Evolutionary conservation across 2,797 vertebrate species (phyloP).

Genomic region (Otolemur crassicaudatus): DNA sequence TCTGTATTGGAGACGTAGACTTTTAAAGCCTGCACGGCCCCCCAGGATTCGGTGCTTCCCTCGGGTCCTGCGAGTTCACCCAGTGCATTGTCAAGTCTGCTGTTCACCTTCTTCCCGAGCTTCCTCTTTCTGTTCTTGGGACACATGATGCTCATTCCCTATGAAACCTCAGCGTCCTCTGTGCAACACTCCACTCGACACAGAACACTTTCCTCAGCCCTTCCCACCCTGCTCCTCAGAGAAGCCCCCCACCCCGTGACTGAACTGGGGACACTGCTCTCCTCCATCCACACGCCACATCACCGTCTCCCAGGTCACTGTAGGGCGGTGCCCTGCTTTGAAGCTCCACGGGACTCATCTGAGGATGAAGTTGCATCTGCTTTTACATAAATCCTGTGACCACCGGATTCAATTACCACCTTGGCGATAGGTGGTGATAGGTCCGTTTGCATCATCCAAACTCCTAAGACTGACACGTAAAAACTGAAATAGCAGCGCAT

Average conservation of each 20-base stretch:
- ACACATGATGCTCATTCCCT: not conserved
- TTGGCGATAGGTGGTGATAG: too few relatives aligned
- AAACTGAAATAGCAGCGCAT: not conserved
- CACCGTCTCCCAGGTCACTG: not conserved
- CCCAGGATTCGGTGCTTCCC: fast-evolving
- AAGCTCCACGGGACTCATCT: not conserved
- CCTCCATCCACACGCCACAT: not conserved
- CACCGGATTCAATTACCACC: not conserved
- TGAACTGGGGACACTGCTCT: not conserved
- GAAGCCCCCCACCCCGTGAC: not conserved
- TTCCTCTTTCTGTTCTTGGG: not conserved
- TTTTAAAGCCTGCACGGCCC: not conserved
- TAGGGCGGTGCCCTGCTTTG: not conserved
- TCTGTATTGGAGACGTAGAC: not conserved
- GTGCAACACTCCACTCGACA: not conserved
- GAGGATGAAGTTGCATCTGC: not conserved
- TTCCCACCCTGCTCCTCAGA: not conserved
- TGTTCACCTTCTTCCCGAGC: not conserved
- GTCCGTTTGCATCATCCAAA: not conserved
- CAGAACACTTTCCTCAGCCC: not conserved
- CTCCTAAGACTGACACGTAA: not conserved
- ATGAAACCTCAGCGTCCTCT: not conserved
- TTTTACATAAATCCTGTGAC: not conserved
- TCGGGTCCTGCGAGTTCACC: not conserved
- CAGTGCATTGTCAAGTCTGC: not conserved